Percentiles rank a stretch among this genome's conserved stretches.
phyloP scores from a whole-genome alignment of 2,888 invertebrate genomes.

The Melolontha melolontha region DNA sequence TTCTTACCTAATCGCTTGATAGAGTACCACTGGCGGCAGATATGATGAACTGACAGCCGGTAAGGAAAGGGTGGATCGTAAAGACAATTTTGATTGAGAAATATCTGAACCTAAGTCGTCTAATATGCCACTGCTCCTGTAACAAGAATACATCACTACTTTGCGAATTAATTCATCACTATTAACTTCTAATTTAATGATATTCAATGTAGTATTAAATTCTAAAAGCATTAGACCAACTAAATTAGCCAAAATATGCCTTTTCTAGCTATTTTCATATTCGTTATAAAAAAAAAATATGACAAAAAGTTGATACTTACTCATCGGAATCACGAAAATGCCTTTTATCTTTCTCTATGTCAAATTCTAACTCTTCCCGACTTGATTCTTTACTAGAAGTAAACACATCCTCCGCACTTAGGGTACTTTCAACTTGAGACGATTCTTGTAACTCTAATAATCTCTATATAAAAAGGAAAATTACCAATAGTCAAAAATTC shows the following conservation, averaged over 20 bases:
- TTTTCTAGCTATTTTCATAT: too few species aligned
- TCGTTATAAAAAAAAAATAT: slow-evolving; percentile 22
- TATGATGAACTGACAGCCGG: slow-evolving; percentile 57
- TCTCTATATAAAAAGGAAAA: slow-evolving; percentile 34
- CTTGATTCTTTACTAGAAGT: slow-evolving; percentile 69
- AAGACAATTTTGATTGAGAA: slow-evolving; percentile 56
- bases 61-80: slow-evolving; percentile 65
- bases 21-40: slow-evolving; percentile 23
- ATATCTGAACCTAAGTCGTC: slow-evolving; percentile 70
- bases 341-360: slow-evolving; percentile 49
- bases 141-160: slow-evolving; percentile 46
- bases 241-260: background rate
- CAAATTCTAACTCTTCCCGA: slow-evolving; percentile 67
- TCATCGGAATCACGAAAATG: slow-evolving; percentile 61
- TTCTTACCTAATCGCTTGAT: slow-evolving; percentile 16
- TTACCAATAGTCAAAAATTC: background rate
- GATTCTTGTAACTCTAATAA: slow-evolving; percentile 31
- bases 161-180: background rate
- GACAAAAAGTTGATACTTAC: slow-evolving; percentile 55
- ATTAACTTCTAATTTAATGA: slow-evolving; percentile 3
- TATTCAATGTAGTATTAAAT: too few species aligned
- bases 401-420: slow-evolving; percentile 66
- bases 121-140: slow-evolving; percentile 70
- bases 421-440: slow-evolving; percentile 55
- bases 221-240: slow-evolving; percentile 13